Percentiles rank a stretch among this genome's conserved stretches.
Evolutionary conservation across 1,140 invertebrate species (phyloP).

Genomic region (Pogonognathellus flavescens): DNA sequence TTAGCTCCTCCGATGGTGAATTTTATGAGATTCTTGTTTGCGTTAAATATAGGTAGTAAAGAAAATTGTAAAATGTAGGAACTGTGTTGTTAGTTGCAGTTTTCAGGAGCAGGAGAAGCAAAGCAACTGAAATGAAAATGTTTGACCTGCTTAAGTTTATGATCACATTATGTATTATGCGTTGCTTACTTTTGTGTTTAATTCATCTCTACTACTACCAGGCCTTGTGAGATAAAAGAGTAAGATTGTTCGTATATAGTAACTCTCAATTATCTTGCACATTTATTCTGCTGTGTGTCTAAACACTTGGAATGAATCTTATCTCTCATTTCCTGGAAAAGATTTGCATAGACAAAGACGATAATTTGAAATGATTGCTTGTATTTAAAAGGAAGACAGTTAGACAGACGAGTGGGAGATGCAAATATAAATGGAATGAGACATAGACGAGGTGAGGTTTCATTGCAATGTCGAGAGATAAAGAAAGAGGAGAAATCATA

Average conservation of each 20-base stretch:
- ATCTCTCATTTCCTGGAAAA: no score
- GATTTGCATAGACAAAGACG: neutral
- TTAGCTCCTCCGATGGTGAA: no score
- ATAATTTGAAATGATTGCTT: constrained; percentile 40
- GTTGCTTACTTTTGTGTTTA: no score
- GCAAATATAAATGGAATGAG: neutral
- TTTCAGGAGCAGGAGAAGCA: neutral
- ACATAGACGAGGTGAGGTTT: constrained; percentile 12
- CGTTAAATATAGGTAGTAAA: no score
- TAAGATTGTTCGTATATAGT: neutral
- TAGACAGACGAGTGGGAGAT: neutral
- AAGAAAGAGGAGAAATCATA: constrained; percentile 39
- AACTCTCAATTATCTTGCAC: neutral
- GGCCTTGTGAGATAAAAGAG: neutral
- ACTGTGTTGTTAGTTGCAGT: neutral
- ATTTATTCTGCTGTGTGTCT: neutral
- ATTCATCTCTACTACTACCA: no score
- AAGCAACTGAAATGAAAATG: neutral
- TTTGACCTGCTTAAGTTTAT: no score
- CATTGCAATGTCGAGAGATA: constrained; percentile 25
- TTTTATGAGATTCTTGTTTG: no score
- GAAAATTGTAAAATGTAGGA: neutral
- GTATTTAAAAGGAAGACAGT: constrained; percentile 34
- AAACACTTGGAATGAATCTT: no score
- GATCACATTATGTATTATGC: no score